phyloP scores from a whole-genome alignment of 2,888 invertebrate genomes.

The Euplexia lucipara region DNA sequence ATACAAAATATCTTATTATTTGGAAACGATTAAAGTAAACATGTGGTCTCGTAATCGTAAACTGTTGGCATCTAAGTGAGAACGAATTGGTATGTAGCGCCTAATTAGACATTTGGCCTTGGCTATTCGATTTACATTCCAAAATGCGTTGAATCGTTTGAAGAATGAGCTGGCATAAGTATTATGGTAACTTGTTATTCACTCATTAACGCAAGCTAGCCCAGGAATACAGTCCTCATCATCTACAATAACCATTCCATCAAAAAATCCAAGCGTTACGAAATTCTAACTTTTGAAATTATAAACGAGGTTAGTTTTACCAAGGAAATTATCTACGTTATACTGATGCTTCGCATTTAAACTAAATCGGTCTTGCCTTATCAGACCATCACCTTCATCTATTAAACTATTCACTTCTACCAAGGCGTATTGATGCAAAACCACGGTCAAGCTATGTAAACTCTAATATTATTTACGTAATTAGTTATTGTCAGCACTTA shows the following conservation, averaged over 20 bases:
- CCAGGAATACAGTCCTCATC: not conserved
- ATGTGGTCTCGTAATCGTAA: slow-evolving; percentile 13
- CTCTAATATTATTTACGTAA: slow-evolving; percentile 53
- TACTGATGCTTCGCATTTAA: not conserved
- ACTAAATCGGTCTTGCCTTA: slow-evolving; percentile 12
- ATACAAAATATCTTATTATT: slow-evolving; percentile 4
- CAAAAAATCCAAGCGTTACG: not conserved
- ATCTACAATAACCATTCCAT: not conserved
- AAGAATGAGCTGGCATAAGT: not conserved
- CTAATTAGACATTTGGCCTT: slow-evolving; percentile 4
- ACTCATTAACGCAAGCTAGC: not conserved
- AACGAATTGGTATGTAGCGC: slow-evolving; percentile 5
- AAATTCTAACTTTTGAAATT: not conserved
- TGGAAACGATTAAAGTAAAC: not conserved
- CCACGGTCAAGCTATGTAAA: slow-evolving; percentile 14
- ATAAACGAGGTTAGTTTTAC: not conserved
- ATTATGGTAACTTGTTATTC: not conserved
- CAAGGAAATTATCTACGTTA: not conserved
- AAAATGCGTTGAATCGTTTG: slow-evolving; percentile 9
- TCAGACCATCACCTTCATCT: slow-evolving; percentile 17
- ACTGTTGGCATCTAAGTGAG: not conserved
- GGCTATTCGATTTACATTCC: slow-evolving; percentile 10
- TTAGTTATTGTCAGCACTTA: slow-evolving; percentile 57
- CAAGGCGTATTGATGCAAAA: slow-evolving; percentile 35
- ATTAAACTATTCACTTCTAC: slow-evolving; percentile 19